These are phyloP conservation scores for Mustela lutreola DNA, from an alignment of 2,113 vertebrate species.

Conservation along the genomic window DNA sequence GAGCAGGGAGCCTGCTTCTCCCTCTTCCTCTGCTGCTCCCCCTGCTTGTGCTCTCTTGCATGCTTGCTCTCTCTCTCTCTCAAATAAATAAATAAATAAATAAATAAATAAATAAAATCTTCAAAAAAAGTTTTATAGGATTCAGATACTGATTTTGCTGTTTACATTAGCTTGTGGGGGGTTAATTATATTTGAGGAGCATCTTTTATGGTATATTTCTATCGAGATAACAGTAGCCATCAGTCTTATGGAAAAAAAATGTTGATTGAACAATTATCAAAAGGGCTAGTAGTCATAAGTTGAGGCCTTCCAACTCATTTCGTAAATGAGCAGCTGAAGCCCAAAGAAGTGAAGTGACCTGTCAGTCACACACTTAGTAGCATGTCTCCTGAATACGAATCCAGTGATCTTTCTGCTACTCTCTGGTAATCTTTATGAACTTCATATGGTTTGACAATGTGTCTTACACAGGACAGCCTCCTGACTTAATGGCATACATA, in stretches of 20 bases:
- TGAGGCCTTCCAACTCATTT: neutral
- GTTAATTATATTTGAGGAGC: conserved; percentile 34
- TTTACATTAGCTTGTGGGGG: neutral
- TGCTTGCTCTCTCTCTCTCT: too few species aligned
- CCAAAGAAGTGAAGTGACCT: neutral
- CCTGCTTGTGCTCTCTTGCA: too few species aligned
- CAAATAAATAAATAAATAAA: too few species aligned
- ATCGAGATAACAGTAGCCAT: neutral
- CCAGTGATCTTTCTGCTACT: neutral
- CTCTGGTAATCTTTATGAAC: conserved; percentile 18
- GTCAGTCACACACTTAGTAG: neutral
- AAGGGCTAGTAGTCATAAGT: neutral
- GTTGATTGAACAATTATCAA: conserved; percentile 6
- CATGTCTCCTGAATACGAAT: conserved; percentile 12
- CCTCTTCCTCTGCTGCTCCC: too few species aligned
- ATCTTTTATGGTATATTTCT: conserved; percentile 11
- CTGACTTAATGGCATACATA: neutral
- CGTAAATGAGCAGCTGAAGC: neutral
- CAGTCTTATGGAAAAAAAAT: conserved; percentile 11
- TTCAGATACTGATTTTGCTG: neutral
- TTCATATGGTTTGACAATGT: neutral
- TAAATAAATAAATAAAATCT: too few species aligned
- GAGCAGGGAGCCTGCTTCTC: too few species aligned
- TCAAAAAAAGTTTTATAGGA: neutral
- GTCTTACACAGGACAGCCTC: neutral